phyloP scores from a whole-genome alignment of 2,797 vertebrate species.

The Siniperca obscura region DNA sequence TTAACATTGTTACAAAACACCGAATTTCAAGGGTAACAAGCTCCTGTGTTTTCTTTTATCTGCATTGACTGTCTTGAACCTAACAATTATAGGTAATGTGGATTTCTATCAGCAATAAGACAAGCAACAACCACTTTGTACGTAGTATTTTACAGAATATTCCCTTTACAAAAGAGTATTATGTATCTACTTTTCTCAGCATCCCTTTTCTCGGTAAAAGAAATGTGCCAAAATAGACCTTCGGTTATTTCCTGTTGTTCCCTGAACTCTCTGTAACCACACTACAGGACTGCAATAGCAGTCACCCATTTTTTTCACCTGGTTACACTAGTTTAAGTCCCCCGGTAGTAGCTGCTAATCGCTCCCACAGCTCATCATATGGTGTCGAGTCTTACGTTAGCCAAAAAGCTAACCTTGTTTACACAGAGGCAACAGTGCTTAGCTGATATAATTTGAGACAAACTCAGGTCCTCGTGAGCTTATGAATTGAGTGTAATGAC shows the following conservation, averaged over 20 bases:
- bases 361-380: neutral
- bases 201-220: neutral
- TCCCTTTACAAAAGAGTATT: neutral
- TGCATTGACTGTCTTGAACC: neutral
- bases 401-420: slow-evolving; percentile 8
- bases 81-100: neutral
- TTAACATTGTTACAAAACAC: neutral
- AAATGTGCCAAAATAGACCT: neutral
- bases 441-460: slow-evolving; percentile 1
- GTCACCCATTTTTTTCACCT: too few relatives aligned
- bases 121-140: neutral
- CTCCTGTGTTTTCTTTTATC: neutral
- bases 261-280: too few relatives aligned
- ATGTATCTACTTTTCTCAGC: neutral
- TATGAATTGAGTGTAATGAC: neutral
- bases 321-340: neutral
- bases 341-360: neutral
- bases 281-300: neutral
- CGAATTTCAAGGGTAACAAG: neutral
- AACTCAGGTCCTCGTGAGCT: neutral
- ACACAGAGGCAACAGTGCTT: neutral
- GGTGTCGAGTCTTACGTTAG: neutral
- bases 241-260: neutral
- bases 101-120: neutral
- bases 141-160: neutral